A percentile compares a stretch with the other conserved stretches of the same genome.
Conservation (phyloP, 2,797 vertebrate genomes). For the Pelobates cultripes region DNA sequence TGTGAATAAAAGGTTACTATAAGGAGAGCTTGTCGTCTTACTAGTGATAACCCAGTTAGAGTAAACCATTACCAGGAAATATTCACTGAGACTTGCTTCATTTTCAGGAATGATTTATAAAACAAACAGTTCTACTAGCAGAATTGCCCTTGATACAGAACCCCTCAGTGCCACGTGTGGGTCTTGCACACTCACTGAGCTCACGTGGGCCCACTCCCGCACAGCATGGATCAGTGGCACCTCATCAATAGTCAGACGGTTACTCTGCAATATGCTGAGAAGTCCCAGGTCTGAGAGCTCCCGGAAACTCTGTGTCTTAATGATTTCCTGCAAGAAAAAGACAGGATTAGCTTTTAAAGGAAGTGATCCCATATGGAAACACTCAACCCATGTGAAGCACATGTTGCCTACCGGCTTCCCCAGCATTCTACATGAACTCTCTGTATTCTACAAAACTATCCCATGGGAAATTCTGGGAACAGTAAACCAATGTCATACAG, state of each 20-base stretch:
- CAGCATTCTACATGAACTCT: neutral
- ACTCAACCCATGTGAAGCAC: neutral
- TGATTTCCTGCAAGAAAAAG: slow-evolving; percentile 63
- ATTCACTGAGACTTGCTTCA: too few species aligned
- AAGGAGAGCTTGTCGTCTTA: too few species aligned
- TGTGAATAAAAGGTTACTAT: too few species aligned
- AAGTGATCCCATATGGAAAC: slow-evolving; percentile 1
- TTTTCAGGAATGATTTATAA: too few species aligned
- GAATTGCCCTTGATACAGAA: too few species aligned
- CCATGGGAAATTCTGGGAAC: neutral
- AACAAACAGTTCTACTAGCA: too few species aligned
- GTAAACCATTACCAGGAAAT: too few species aligned
- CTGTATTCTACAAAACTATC: neutral
- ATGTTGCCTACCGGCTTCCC: neutral
- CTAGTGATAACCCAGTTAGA: too few species aligned
- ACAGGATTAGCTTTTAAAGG: neutral
- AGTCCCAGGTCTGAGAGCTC: slow-evolving; percentile 71
- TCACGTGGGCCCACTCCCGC: slow-evolving; percentile 74
- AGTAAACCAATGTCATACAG: neutral
- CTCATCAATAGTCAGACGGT: slow-evolving; percentile 67
- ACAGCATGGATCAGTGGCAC: slow-evolving; percentile 69
- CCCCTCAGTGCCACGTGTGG: neutral
- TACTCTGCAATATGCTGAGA: slow-evolving; percentile 66
- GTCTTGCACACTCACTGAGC: slow-evolving; percentile 66
- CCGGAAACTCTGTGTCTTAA: slow-evolving; percentile 70